Evolutionary conservation across 1,140 invertebrate species (phyloP).

Genomic region (Cephus cinctus): DNA sequence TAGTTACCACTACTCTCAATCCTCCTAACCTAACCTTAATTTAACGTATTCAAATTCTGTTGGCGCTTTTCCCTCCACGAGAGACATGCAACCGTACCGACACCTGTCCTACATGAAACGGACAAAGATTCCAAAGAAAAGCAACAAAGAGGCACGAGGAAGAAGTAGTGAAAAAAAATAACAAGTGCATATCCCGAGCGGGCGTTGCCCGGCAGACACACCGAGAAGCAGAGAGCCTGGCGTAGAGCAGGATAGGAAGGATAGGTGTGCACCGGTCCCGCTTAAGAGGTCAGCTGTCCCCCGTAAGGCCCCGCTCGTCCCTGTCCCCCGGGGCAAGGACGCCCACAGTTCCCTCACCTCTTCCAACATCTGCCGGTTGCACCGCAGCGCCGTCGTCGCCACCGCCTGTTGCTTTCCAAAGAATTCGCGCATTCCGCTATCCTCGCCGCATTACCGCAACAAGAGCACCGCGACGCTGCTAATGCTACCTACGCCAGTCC

Average conservation of each 20-base stretch:
- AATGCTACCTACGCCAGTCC: constrained; percentile 34
- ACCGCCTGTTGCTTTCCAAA: constrained; percentile 18
- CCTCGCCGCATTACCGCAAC: constrained; percentile 24
- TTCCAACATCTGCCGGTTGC: constrained; percentile 12
- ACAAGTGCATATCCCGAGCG: constrained; percentile 3
- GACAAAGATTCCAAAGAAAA: too few relatives aligned
- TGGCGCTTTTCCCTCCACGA: too few relatives aligned
- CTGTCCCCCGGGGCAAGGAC: constrained; percentile 40
- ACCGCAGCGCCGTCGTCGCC: background rate
- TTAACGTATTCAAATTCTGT: too few relatives aligned
- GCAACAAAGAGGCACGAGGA: too few relatives aligned
- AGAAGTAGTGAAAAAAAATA: too few relatives aligned
- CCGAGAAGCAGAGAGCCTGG: background rate
- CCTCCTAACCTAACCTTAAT: too few relatives aligned
- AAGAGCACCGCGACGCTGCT: constrained; percentile 28
- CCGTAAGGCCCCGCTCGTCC: constrained; percentile 20
- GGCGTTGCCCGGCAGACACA: constrained; percentile 3
- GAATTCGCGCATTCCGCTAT: constrained; percentile 36
- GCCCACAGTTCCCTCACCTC: constrained; percentile 35
- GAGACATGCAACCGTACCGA: too few relatives aligned
- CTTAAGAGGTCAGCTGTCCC: constrained; percentile 21
- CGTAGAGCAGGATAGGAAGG: background rate
- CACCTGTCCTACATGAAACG: too few relatives aligned
- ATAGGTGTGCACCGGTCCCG: constrained; percentile 8
- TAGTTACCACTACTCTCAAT: too few relatives aligned